Percentiles rank a stretch among this genome's conserved stretches.
phyloP scores from a whole-genome alignment of 1,140 invertebrate genomes.

The Telenomus remus region DNA sequence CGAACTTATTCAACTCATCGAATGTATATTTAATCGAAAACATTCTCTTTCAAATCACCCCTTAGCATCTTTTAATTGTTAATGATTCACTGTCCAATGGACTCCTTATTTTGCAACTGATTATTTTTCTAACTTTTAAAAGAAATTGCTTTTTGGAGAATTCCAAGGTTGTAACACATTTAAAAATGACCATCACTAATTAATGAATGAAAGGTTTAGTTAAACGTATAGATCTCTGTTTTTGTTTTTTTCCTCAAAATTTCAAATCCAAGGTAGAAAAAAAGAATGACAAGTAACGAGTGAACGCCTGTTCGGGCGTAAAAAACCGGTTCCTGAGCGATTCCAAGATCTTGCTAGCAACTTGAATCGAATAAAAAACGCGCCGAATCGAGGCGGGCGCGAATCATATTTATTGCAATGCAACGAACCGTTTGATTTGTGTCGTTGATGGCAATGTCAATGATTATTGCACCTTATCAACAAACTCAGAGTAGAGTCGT shows the following conservation, averaged over 20 bases:
- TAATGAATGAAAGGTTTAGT: neutral
- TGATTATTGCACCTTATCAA: slow-evolving; percentile 51
- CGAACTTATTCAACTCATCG: slow-evolving; percentile 23
- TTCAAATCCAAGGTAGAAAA: slow-evolving; percentile 20
- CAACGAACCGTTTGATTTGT: slow-evolving; percentile 36
- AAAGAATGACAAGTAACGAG: slow-evolving; percentile 33
- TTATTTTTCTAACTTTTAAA: no score
- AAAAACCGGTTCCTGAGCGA: slow-evolving; percentile 41
- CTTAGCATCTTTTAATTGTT: no score
- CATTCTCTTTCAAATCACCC: no score
- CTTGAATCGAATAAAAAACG: slow-evolving; percentile 50
- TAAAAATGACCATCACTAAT: no score
- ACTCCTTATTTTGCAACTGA: no score
- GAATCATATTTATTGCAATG: slow-evolving; percentile 53
- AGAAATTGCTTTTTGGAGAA: no score
- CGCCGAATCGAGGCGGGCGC: slow-evolving; percentile 37
- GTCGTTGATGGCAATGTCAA: slow-evolving; percentile 19
- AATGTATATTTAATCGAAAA: no score
- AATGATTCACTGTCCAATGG: no score
- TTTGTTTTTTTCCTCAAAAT: slow-evolving; percentile 16
- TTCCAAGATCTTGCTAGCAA: slow-evolving; percentile 44
- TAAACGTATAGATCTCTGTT: neutral
- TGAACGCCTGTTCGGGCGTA: slow-evolving; percentile 10
- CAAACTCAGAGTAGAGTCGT: slow-evolving; percentile 6
- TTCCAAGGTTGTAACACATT: no score